phyloP scores from a whole-genome alignment of 2,888 invertebrate species.

The Ophonus ardosiacus region DNA sequence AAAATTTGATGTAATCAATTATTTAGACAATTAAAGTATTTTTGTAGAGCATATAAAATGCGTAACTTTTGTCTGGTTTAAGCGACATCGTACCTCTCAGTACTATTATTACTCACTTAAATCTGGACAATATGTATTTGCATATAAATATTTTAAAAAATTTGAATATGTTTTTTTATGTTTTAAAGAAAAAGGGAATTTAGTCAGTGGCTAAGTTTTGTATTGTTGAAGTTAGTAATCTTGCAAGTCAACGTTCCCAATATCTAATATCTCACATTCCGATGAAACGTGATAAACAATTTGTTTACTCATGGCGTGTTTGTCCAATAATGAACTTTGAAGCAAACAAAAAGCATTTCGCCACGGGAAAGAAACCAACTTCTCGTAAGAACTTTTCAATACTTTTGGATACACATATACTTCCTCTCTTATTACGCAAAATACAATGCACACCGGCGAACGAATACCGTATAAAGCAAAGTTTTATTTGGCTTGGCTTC shows the following conservation, averaged over 20 bases:
- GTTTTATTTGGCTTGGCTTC: constrained; percentile 3
- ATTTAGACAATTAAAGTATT: no score
- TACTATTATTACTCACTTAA: no score
- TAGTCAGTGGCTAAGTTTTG: neutral
- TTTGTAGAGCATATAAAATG: no score
- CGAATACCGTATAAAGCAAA: constrained; percentile 20
- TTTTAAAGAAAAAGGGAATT: no score
- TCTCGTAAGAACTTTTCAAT: constrained; percentile 42
- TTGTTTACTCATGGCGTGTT: constrained; percentile 40
- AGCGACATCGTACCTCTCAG: no score
- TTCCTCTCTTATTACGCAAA: constrained; percentile 39
- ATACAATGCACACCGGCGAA: constrained; percentile 16
- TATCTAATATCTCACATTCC: neutral
- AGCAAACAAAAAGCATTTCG: constrained; percentile 44
- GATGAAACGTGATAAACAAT: constrained; percentile 34
- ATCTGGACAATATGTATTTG: no score
- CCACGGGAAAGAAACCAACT: constrained; percentile 8
- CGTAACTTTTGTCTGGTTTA: no score
- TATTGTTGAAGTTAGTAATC: neutral
- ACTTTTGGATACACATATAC: constrained; percentile 45
- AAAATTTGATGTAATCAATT: no score
- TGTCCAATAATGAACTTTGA: constrained; percentile 42
- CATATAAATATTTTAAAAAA: no score
- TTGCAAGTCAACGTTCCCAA: neutral
- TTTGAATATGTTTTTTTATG: no score